Base-by-base conservation (phyloP, 2,797 vertebrate species). In the Sorex maritimensis region DNA sequence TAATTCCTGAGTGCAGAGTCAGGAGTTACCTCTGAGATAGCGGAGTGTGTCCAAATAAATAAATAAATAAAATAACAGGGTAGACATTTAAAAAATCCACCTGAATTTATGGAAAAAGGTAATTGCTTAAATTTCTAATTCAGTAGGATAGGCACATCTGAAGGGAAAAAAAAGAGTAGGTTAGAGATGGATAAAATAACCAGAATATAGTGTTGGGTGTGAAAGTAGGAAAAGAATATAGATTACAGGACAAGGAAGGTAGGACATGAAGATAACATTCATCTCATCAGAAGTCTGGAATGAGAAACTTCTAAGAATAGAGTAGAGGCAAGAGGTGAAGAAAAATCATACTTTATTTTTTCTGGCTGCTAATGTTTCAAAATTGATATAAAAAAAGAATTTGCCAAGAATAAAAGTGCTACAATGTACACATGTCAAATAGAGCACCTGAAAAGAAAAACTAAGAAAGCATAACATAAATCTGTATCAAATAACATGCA, bases 111-210 rank as follows among this genome's bases (percentile, higher is more conserved):
- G 72, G 17, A 71, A 82, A 86, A 38, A 63, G 30, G 23, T 17
- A 79, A 55, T 11, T 55, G 19, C 34, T 71, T 58, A 78, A 78
- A 90, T 74, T 30, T 68, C 41, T 84, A 85, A 77, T 30, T 72
- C n/a, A n/a, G 9, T 63, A 26, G 17, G 49, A 89, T 91, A 71
- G 44, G 77, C 14, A 71, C 1, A 61, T 49, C 24, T 75, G n/a
- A 88, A 86, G 69, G 3, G 41, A 84, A 55, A 92, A 92, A 41
- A 67, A 81, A 55, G 52, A 24, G 24, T 30, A 58, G 72, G 34
- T 2, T 49, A 74, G 5, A 68, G 28, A 24, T 73, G 12, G 86
- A 86, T 30, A 93, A 79, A 88, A 46, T 15, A 61, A 23, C 41
- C 28, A 81, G 74, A 77, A 34, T 41, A 34, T 3, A 92, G 6